These are phyloP conservation scores for Venusia cambrica DNA, from an alignment of 2,888 invertebrate species.

Conservation along the genomic window DNA sequence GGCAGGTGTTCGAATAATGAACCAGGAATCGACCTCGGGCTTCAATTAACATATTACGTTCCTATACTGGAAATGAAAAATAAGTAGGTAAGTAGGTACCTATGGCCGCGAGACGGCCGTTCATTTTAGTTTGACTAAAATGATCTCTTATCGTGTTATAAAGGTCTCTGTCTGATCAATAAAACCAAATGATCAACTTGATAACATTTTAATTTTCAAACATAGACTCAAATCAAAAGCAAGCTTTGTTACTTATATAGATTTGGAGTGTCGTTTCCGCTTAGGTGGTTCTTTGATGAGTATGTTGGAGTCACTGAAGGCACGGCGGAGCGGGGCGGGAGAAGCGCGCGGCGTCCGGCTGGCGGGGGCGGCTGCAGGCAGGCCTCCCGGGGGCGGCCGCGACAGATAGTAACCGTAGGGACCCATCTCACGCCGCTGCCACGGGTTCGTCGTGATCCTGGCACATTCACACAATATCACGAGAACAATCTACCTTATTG, in stretches of 20 bases:
- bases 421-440: slow-evolving; percentile 82
- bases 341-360: no score
- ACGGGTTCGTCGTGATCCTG: slow-evolving; percentile 82
- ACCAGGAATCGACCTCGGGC: no score
- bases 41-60: no score
- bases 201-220: slow-evolving; percentile 11
- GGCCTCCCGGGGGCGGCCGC: slow-evolving; percentile 59
- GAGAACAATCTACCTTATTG: no score
- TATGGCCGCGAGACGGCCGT: no score
- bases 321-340: slow-evolving; percentile 45
- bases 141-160: no score
- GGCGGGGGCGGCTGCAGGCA: no score
- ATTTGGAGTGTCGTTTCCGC: slow-evolving; percentile 66
- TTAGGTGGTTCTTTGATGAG: slow-evolving; percentile 54
- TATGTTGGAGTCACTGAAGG: slow-evolving; percentile 63
- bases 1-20: no score
- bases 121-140: no score
- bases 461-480: no score
- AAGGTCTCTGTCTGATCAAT: neutral
- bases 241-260: slow-evolving; percentile 46
- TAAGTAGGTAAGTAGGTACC: no score
- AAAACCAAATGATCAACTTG: neutral
- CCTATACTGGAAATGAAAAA: no score
- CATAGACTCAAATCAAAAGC: slow-evolving; percentile 1
- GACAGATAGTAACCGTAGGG: slow-evolving; percentile 82